Evolutionary conservation across 2,888 invertebrate species (phyloP), one percentile per base, ranked within the genome.

Genomic region (Rhabditoides inermis): DNA sequence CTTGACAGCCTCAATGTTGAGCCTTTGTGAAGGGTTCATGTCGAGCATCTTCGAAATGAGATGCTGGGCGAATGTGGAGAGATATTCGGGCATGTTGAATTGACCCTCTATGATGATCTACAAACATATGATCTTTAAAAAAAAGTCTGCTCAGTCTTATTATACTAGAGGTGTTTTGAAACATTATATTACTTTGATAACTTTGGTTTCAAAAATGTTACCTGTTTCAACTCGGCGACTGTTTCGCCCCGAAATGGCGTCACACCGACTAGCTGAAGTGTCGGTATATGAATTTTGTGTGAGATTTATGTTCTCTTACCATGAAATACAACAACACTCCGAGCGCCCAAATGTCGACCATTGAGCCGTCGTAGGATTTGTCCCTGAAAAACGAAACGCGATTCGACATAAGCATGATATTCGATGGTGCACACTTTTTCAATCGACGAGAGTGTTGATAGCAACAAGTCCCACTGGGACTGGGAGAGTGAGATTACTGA

Each of bases 181-280:
- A n/a, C n/a, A n/a, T n/a, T n/a, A n/a, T n/a, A n/a, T n/a, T n/a
- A n/a, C n/a, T n/a, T n/a, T n/a, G n/a, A n/a, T n/a, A n/a, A n/a
- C n/a, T n/a, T n/a, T n/a, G n/a, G n/a, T n/a, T n/a, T n/a, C n/a
- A n/a, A n/a, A n/a, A n/a, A n/a, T n/a, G n/a, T n/a, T 22, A 61
- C 59, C 49, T 37, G 45, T 47, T 75, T 74, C 45, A 87, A 79
- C 46, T 84, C 84, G 4, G 84, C 82, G 45, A 87, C 85, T n/a
- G 85, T 85, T 59, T 84, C 84, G 1, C 85, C 86, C 36, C 84
- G 81, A 75, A 87, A 87, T n/a, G 87, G 87, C 83, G 87, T 86
- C 53, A 83, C 82, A 0, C 85, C 86, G n/a, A 85, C 70, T 5
- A 86, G 82, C 82, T n/a, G n/a, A n/a, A n/a, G n/a, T n/a, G n/a